Base-by-base conservation (phyloP, 2,113 vertebrate species). In the Hirundichthys speculiger region DNA sequence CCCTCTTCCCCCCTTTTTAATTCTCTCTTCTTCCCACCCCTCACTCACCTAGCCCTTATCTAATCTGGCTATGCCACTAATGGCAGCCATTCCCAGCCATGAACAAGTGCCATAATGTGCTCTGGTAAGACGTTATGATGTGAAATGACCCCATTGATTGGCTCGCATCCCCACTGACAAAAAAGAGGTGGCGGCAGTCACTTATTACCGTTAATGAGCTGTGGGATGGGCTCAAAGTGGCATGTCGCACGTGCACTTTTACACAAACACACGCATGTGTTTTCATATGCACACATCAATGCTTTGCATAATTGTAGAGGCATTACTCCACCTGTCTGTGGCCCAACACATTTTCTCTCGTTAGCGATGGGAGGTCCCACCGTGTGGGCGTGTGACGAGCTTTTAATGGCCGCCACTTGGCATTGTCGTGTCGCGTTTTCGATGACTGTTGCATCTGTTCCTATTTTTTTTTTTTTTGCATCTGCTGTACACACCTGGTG, bases 121-220 rank as follows among this genome's bases (percentile, higher is more conserved):
- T 86, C 86, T 68, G 73, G 84, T 91, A 89, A 82, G 90, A 86
- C 85, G 88, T 92, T 91, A 89, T 90, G 88, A 90, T 92, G 90
- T 91, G 89, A 92, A 92, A 93, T 91, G 90, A 89, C 88, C 88
- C 90, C 90, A 90, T 90, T 92, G 90, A 93, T 90, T 90, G 90
- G 84, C 88, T 86, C 56, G 78, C 86, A 83, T 88, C 87, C 91
- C 91, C 88, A 88, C 91, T 92, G 91, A 92, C 91, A 92, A 83
- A 88, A 84, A 89, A 82, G 83, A 88, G 86, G 90, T 91, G 90
- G 88, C 87, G 75, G 89, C 80, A 86, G 87, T 90, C 90, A 89
- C 90, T 92, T 90, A 91, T 93, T 91, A 90, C 83, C 84, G 84
- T 89, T 92, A 93, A 92, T 90, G 90, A 93, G 88, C 87, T 87